Base-by-base conservation (phyloP, 2,888 invertebrate species). In the Allygus modestus region DNA sequence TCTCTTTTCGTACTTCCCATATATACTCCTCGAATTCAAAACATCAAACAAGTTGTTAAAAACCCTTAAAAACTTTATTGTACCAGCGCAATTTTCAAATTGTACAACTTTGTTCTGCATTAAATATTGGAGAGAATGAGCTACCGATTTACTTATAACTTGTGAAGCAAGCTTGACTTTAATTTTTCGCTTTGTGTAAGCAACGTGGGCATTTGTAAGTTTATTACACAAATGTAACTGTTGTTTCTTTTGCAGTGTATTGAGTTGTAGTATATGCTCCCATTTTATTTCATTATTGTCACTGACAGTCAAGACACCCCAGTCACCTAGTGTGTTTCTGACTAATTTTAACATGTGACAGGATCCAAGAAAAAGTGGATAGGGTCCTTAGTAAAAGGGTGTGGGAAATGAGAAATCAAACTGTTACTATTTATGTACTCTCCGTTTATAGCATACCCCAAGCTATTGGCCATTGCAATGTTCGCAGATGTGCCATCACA, bases 181-280 rank as follows among this genome's bases (percentile, higher is more conserved):
- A 4, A 37, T 85, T 88, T 88, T 81, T 88, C 86, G 43, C 85
- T 83, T 51, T 81, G 51, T 37, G 73, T 86, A 71, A 84, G 58
- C 15, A 9, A n/a, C 83, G 58, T 88, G 87, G 1, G 69, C 77
- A 23, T 69, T 71, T 15, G 82, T 85, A 12, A 88, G 54, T 86
- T 88, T 88, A 26, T 83, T 87, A 15, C 85, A 87, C 23, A 86
- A 84, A 61, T 88, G 87, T 51, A 88, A 73, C 23, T 85, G 86
- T 85, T 88, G 87, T 23, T 79, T 71, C 33, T 87, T 73, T 86
- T 88, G 88, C 23, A 86, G 41, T 73, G 86, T 71, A 37, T 87
- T 85, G 20, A 88, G 81, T 51, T 85, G 37, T 84, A 86, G 51
- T 20, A 88, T 85, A 84, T 85, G 87, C n/a, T 71, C 26, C 87